Evolutionary conservation across 2,888 invertebrate genomes (phyloP).

Genomic region (Glyphotaelius pellucidus): DNA sequence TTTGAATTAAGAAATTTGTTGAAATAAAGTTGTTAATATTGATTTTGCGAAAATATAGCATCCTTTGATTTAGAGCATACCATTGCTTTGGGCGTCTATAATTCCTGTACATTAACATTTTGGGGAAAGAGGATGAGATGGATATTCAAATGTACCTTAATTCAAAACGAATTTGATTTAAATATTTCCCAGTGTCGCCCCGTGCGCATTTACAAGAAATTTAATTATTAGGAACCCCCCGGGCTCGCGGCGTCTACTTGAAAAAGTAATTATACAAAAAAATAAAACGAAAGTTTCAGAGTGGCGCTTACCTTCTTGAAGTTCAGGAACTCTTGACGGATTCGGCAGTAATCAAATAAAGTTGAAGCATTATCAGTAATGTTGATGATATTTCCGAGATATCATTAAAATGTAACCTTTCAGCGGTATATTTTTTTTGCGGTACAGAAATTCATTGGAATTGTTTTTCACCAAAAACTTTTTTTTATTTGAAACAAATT

Average conservation of each 20-base stretch:
- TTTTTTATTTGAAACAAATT: no score
- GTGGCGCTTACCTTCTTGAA: neutral
- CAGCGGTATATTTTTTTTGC: neutral
- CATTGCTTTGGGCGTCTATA: neutral
- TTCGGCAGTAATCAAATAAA: neutral
- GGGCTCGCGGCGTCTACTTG: constrained; percentile 23
- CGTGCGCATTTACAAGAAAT: constrained; percentile 35
- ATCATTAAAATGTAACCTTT: neutral
- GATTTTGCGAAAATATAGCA: neutral
- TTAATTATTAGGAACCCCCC: constrained; percentile 30
- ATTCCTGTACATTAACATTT: neutral
- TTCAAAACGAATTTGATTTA: constrained; percentile 42
- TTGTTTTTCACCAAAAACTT: neutral
- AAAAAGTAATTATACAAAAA: constrained; percentile 45
- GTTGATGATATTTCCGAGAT: neutral
- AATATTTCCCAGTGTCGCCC: constrained; percentile 23
- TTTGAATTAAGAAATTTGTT: no score
- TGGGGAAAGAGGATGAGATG: neutral
- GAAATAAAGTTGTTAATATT: neutral
- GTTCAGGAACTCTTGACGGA: neutral
- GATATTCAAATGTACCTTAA: constrained; percentile 27
- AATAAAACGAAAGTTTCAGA: constrained; percentile 14
- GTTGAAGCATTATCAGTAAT: neutral
- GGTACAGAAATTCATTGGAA: neutral
- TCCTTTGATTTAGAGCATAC: neutral